Base-by-base conservation (phyloP, 1,140 invertebrate genomes). In the Ceratoteleas bidentatus region DNA sequence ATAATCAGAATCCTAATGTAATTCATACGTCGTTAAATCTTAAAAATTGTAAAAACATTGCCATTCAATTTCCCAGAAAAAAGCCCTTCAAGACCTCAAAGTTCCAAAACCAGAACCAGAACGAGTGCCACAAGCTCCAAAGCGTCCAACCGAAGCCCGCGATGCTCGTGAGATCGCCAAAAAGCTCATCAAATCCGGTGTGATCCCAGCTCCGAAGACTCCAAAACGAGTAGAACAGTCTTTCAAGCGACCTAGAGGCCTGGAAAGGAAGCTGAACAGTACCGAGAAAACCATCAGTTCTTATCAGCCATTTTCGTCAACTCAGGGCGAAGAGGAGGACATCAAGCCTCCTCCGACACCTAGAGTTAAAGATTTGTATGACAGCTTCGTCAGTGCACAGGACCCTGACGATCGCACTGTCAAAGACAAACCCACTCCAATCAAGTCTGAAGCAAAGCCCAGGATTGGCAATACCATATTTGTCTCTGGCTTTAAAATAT, bases 151-250 rank as follows among this genome's bases (percentile, higher is more conserved):
- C 6, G 96, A 97, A 91, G 96, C 96, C 0, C 94, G 97, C 68
- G 97, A 99, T 94, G 98, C 98, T 6, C 94, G 97, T 62, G 97
- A 99, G 93, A 96, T 98, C 45, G 98, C 97, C 0, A 97, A 98
- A 72, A 99, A 99, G 88, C 91, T 99, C 10, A 95, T 99, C 0
- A 98, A 98, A 90, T 97, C 97, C 77, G 98, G 98, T 14, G 97
- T 97, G 32, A 97, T 98, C 86, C 94, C 95, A 57, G 96, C 96
- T 9, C 94, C 95, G 50, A 97, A 96, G 87, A 94, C 94, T 50
- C 94, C 94, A 32, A 94, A 94, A 84, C 91, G 93, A 52, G 94
- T 96, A 9, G 96, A 98, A 88, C 97, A 97, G 84, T 95, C 95
- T 2, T 97, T 97, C 83, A 97, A 97, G 87, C 89, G 96, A 43